Evolutionary conservation across 2,797 vertebrate species (phyloP), one percentile per base, ranked within the genome.

Genomic region (Manis pentadactyla): DNA sequence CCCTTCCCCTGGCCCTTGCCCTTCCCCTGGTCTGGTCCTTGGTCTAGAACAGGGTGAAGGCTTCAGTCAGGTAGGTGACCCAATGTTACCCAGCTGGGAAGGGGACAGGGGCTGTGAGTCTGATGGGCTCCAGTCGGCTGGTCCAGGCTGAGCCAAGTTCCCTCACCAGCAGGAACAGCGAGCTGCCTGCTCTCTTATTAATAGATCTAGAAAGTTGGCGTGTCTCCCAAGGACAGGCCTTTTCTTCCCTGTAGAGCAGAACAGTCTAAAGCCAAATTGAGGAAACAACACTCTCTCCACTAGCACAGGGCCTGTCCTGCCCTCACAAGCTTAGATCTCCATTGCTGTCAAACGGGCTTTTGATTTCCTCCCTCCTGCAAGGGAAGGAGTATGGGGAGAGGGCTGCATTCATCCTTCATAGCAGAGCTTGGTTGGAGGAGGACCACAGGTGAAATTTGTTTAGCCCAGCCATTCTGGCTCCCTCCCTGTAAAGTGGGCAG

Each of bases 111-210:
- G 34, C 18, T 0, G 12, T 18, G 4, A 8, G 68, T 31, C 27
- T 19, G 37, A 51, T 19, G 49, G 13, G 39, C 34, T 85, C 55
- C 61, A 18, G 19, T 29, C 68, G 34, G 55, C 31, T 78, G 51
- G 69, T 78, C 61, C 11, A 13, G 29, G 23, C 29, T 31, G 19
- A 93, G 27, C 25, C 6, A 1, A 37, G 51, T n/a, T 63, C 74
- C 57, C 71, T 84, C 53, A 2, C 69, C 1, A 0, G n/a, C 81
- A 46, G 81, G 90, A 86, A 12, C 87, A 0, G 19, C 14, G 46
- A 84, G 23, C 71, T 68, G 53, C 75, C 79, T 77, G 82, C 31
- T 71, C 59, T 81, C 87, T 93, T 34, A 53, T 69, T 53, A 90
- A 21, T n/a, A 79, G 81, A 51, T 87, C 37, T 90, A 2, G 14